Evolutionary conservation across 92 coral and sea anemone species (phyloP).

Genomic region (Palythoa heliodiscus): DNA sequence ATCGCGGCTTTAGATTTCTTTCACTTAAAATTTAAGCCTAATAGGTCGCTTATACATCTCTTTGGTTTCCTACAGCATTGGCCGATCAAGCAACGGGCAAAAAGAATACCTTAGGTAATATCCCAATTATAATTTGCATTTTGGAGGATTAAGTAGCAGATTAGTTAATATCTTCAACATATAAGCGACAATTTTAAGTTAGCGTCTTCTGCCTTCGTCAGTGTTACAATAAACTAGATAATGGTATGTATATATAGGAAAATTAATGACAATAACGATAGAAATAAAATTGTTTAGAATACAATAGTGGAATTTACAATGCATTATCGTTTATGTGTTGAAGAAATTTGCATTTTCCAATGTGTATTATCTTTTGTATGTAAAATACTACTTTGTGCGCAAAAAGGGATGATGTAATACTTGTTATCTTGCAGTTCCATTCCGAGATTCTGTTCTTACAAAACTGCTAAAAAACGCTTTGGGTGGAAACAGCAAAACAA

Average conservation of each 20-base stretch:
- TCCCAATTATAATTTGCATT: background rate
- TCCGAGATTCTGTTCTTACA: conserved; percentile 90
- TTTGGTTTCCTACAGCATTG: conserved; percentile 57
- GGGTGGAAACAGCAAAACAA: conserved; percentile 92
- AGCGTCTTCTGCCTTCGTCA: no score
- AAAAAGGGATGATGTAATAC: background rate
- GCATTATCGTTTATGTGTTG: no score
- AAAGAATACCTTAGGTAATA: conserved; percentile 77
- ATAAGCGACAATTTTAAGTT: no score
- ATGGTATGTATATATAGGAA: no score
- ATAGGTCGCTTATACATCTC: background rate
- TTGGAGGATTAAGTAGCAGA: no score
- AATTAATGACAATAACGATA: no score
- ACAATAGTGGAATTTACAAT: no score
- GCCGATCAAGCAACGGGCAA: conserved; percentile 90
- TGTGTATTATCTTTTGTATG: background rate
- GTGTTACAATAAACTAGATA: no score
- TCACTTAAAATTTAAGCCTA: no score
- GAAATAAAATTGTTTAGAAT: no score
- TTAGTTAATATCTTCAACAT: no score
- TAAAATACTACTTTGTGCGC: background rate
- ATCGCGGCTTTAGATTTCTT: no score
- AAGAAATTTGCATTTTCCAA: background rate
- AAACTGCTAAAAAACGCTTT: conserved; percentile 85
- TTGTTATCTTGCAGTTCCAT: conserved; percentile 64